phyloP scores from a whole-genome alignment of 2,797 vertebrate genomes.

The Argyrosomus regius region DNA sequence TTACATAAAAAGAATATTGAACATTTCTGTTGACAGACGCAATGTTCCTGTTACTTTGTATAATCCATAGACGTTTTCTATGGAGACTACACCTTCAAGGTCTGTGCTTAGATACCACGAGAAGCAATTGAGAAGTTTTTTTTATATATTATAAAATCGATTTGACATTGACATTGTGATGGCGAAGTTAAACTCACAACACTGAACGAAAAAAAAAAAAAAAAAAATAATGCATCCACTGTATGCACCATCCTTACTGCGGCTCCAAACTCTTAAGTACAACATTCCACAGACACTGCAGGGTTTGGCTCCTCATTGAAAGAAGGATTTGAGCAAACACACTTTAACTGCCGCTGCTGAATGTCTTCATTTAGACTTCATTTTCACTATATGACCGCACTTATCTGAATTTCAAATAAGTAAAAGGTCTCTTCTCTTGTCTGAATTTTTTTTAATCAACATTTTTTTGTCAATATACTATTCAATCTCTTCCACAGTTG shows the following conservation, averaged over 20 bases:
- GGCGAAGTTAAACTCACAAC: conserved; percentile 13
- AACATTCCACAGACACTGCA: conserved; percentile 7
- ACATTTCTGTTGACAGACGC: neutral
- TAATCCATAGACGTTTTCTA: neutral
- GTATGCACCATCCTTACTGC: neutral
- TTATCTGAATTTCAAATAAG: conserved; percentile 27
- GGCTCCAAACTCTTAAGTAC: conserved; percentile 23
- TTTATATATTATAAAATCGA: neutral
- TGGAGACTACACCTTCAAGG: neutral
- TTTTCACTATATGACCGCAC: conserved; percentile 22
- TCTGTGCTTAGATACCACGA: neutral
- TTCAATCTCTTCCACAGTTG: conserved; percentile 20
- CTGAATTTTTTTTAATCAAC: conserved; percentile 7
- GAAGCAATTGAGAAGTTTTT: neutral
- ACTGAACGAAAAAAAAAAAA: too few relatives aligned
- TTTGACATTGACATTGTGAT: neutral
- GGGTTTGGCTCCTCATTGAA: conserved; percentile 28
- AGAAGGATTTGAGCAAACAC: conserved; percentile 28
- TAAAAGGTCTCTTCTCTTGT: conserved; percentile 4
- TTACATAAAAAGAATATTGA: neutral
- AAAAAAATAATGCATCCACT: conserved; percentile 8
- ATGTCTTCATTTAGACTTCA: conserved; percentile 34
- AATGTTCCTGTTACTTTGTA: neutral
- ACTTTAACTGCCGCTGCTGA: conserved; percentile 32
- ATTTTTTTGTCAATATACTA: conserved; percentile 11